Evolutionary conservation across 2,888 invertebrate genomes (phyloP).

Genomic region (Eremobia ochroleuca): DNA sequence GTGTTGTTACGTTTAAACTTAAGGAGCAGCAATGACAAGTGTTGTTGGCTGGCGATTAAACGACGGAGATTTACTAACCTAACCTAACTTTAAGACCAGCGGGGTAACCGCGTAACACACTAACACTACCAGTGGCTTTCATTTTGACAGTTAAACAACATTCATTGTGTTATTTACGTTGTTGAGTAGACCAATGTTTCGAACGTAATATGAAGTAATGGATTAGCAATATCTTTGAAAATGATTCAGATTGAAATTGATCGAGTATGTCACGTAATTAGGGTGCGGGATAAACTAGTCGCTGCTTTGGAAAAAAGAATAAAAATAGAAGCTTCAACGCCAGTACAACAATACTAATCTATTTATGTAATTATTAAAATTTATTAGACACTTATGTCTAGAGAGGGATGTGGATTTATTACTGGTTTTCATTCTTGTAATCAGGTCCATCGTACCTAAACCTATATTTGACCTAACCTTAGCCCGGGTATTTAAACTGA

Average conservation of each 20-base stretch:
- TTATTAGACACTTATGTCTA: no score
- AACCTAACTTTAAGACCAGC: background rate
- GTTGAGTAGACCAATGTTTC: no score
- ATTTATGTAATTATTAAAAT: no score
- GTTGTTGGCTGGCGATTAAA: background rate
- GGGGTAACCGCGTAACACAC: background rate
- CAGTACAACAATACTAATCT: background rate
- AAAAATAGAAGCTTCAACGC: background rate
- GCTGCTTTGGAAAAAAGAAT: background rate
- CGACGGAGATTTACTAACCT: background rate
- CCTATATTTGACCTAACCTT: background rate
- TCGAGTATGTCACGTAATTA: no score
- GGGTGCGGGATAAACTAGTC: background rate
- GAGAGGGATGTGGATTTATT: background rate
- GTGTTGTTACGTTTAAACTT: conserved; percentile 27
- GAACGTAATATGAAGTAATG: no score
- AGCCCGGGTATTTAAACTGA: background rate
- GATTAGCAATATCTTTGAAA: no score
- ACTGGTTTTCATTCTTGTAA: background rate
- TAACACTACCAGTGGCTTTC: no score
- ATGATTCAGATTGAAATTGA: no score
- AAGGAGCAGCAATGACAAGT: conserved; percentile 27
- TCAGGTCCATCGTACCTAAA: background rate
- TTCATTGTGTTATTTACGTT: no score
- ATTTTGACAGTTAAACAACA: no score